These are phyloP conservation scores for Orchestia grillus DNA, from an alignment of 1,140 invertebrate genomes.

Conservation along the genomic window DNA sequence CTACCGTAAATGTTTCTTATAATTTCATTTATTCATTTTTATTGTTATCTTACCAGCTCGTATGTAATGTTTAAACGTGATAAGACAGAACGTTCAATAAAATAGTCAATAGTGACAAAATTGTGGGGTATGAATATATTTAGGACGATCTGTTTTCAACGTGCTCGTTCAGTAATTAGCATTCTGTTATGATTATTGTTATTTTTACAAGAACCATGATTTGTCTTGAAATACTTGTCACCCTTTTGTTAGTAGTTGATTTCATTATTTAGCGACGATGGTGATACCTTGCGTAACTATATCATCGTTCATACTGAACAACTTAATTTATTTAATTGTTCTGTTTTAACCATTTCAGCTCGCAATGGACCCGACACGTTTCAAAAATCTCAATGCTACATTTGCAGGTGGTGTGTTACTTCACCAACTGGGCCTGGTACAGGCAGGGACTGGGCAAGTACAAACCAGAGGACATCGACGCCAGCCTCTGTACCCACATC, in stretches of 20 bases:
- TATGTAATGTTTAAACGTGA: too few relatives aligned
- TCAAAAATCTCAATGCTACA: too few relatives aligned
- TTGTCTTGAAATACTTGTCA: too few relatives aligned
- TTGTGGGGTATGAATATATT: not conserved
- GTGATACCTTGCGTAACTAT: not conserved
- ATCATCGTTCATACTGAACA: not conserved
- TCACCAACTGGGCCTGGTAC: constrained; percentile 74
- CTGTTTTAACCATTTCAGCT: not conserved
- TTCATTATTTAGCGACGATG: not conserved
- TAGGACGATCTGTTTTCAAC: not conserved
- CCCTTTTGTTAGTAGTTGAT: not conserved
- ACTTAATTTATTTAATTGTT: not conserved
- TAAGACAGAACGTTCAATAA: not conserved
- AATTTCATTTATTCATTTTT: not conserved
- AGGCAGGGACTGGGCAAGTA: constrained; percentile 95
- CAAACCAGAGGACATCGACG: constrained; percentile 85
- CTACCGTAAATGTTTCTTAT: not conserved
- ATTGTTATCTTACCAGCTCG: not conserved
- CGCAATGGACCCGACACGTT: not conserved
- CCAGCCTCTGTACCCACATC: constrained; percentile 80
- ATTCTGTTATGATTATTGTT: not conserved
- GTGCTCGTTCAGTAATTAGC: not conserved
- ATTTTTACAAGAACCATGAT: not conserved
- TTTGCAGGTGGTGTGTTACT: constrained; percentile 80
- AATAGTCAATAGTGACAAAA: not conserved